Conservation (phyloP, 2,888 invertebrate species). For the Tetheella fluctuosa region DNA sequence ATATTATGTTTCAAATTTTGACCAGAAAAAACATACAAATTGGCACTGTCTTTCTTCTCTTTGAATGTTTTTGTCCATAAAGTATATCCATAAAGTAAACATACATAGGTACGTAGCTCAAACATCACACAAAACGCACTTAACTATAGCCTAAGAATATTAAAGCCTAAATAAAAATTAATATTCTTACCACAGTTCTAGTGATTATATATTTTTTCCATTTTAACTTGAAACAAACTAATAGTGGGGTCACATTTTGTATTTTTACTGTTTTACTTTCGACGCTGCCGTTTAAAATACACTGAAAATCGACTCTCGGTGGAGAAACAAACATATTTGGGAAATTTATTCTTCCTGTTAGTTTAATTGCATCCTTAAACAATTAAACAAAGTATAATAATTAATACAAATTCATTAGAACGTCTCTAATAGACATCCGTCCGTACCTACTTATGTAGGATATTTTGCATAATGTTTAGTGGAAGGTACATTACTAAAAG, state of each 20-base stretch:
- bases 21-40: no score
- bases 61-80: no score
- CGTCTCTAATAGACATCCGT: no score
- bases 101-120: no score
- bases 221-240: slow-evolving; percentile 69
- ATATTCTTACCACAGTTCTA: slow-evolving; percentile 43
- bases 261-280: slow-evolving; percentile 71
- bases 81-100: no score
- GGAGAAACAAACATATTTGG: slow-evolving; percentile 86
- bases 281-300: slow-evolving; percentile 75
- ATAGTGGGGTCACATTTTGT: slow-evolving; percentile 70
- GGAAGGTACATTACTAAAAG: neutral
- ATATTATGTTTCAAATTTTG: no score
- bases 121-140: no score
- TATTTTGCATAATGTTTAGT: neutral
- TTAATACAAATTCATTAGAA: neutral
- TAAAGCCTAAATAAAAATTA: no score
- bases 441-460: no score
- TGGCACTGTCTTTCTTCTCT: no score
- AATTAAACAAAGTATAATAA: slow-evolving; percentile 52
- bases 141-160: no score
- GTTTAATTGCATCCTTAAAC: slow-evolving; percentile 85
- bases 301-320: slow-evolving; percentile 84
- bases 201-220: slow-evolving; percentile 65
- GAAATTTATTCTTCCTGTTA: slow-evolving; percentile 87